Evolutionary conservation across 1,140 invertebrate genomes (phyloP).

Genomic region (Zaprionus lachaisei): DNA sequence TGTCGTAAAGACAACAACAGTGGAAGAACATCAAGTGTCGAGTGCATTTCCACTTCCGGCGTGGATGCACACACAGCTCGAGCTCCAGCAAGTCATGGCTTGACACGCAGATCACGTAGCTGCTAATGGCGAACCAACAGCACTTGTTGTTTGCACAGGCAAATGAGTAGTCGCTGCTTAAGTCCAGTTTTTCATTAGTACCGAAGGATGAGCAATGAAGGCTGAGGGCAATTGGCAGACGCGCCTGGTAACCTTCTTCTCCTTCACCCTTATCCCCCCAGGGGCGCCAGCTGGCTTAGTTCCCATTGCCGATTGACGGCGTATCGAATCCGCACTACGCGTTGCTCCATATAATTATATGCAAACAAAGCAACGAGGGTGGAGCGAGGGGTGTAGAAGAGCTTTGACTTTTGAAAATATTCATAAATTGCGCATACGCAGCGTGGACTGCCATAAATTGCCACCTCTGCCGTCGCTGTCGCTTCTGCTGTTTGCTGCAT

Average conservation of each 20-base stretch:
- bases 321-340: conserved; percentile 17
- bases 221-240: background rate
- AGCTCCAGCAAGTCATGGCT: conserved; percentile 10
- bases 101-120: conserved; percentile 54
- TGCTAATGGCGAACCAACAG: conserved; percentile 2
- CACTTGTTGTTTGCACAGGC: conserved; percentile 60
- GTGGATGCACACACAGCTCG: background rate
- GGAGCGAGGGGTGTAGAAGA: background rate
- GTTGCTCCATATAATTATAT: conserved; percentile 59
- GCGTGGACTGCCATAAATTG: conserved; percentile 59
- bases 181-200: conserved; percentile 56
- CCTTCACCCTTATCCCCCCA: background rate
- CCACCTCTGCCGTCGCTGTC: conserved; percentile 25
- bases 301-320: conserved; percentile 34
- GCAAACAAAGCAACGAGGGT: conserved; percentile 43
- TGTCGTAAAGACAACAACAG: conserved; percentile 34
- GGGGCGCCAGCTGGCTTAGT: conserved; percentile 39
- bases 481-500: conserved; percentile 31
- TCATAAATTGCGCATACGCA: conserved; percentile 43
- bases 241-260: background rate
- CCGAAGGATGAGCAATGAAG: background rate
- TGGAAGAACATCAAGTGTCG: conserved; percentile 38
- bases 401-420: background rate
- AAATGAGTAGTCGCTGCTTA: conserved; percentile 52
- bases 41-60: conserved; percentile 54